Base-by-base conservation (phyloP, 2,888 invertebrate genomes). In the Melanchra persicariae region DNA sequence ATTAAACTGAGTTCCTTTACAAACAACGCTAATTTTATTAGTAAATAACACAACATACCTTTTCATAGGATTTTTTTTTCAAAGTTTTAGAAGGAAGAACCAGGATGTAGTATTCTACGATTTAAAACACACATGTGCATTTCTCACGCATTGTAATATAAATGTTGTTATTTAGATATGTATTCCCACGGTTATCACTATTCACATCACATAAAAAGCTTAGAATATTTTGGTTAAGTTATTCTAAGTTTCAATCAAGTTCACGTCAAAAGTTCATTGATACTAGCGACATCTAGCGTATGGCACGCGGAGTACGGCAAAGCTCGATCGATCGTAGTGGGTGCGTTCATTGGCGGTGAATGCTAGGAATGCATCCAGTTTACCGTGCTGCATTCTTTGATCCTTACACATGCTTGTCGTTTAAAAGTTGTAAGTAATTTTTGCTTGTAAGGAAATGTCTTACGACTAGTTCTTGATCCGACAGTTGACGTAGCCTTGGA, bases 191-290 rank as follows among this genome's bases (percentile, higher is more conserved):
- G 87, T 83, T 91, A 91, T 92, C 88, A 92, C 89, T 90, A 93
- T 92, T 91, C 92, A 91, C 87, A 93, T 91, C 92, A 91, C 92
- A 91, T 88, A 92, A 91, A 93, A 94, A 93, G 91, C 92, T 93
- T 88, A 93, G 91, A 90, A 82, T 95, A 95, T 94, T 95, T 95
- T 95, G 95, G 94, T 92, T 94, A 95, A 92, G 92, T 92, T 94
- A 92, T 91, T 93, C 91, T 87, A 93, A 94, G 93, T 94, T 94
- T 89, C 91, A 91, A 91, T 93, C 91, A 95, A 95, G 95, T 95
- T 95, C 94, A 95, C 94, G 95, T 96, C 95, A 96, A 95, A 95
- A 96, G 95, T 96, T 95, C 95, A 95, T 91, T 90, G 87, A 87
- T 79, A 74, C 87, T 87, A 78, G 76, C 88, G 94, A 91, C 95